These are phyloP conservation scores for Fregetta grallaria DNA, from an alignment of 2,113 vertebrate species.

Conservation along the genomic window DNA sequence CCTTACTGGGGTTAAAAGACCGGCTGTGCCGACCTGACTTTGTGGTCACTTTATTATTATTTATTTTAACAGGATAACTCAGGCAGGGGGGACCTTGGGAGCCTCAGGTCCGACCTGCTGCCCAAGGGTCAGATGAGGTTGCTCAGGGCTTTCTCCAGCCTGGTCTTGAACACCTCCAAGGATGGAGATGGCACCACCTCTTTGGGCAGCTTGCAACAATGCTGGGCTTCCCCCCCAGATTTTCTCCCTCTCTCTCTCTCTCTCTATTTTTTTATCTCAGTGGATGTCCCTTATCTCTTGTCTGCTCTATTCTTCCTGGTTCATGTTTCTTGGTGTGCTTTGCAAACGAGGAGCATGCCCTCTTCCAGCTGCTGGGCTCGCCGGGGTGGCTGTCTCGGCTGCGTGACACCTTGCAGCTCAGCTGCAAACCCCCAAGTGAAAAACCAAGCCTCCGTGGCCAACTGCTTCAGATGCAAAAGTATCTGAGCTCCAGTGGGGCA, in stretches of 20 bases:
- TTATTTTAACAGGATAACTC: neutral
- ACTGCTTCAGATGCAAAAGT: neutral
- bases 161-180: neutral
- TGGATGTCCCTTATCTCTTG: neutral
- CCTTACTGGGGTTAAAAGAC: neutral
- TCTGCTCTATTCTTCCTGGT: neutral
- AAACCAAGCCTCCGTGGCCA: neutral
- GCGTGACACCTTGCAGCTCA: neutral
- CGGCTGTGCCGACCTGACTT: accelerated
- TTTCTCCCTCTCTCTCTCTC: neutral
- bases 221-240: neutral
- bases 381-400: neutral
- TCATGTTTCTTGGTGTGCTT: neutral
- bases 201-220: neutral
- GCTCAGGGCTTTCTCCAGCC: neutral
- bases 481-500: neutral
- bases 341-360: neutral
- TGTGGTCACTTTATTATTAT: neutral
- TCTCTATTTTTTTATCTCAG: too few relatives aligned
- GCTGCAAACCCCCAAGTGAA: neutral
- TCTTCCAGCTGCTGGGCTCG: neutral
- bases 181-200: neutral
- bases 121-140: neutral
- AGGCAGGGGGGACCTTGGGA: neutral
- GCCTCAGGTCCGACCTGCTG: neutral